These are phyloP conservation scores for Xyliphius kryptos DNA, from an alignment of 2,113 vertebrate species.

Conservation along the genomic window DNA sequence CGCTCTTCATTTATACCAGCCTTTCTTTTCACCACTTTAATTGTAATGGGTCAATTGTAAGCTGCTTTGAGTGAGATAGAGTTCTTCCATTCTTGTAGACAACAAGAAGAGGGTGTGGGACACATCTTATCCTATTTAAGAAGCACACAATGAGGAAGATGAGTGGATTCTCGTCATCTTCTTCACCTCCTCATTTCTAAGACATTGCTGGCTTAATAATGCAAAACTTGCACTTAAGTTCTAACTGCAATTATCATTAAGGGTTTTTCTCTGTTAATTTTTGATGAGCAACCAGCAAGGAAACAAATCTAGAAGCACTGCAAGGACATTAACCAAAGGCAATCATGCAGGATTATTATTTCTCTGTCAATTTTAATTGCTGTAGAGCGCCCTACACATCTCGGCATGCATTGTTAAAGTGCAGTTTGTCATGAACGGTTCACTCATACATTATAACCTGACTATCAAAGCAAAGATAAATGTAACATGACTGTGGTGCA, in stretches of 20 bases:
- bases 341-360: constrained; percentile 44
- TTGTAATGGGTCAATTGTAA: constrained; percentile 41
- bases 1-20: constrained; percentile 28
- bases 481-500: no score
- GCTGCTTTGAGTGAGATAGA: constrained; percentile 33
- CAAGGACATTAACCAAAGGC: constrained; percentile 49
- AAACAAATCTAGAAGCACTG: constrained; percentile 42
- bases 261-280: constrained; percentile 48
- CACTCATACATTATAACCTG: no score
- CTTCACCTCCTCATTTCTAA: constrained; percentile 39
- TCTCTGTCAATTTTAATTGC: constrained; percentile 36
- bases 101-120: no score
- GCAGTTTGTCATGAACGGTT: no score
- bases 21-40: constrained; percentile 44
- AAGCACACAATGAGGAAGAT: constrained; percentile 32
- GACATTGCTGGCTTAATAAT: constrained; percentile 55
- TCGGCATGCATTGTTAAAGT: no score
- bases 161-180: constrained; percentile 31
- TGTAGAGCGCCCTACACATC: constrained; percentile 28
- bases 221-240: constrained; percentile 40
- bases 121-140: constrained; percentile 20
- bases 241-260: constrained; percentile 52
- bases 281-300: constrained; percentile 53
- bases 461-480: no score
- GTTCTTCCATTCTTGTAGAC: constrained; percentile 30